phyloP scores from a whole-genome alignment of 2,113 vertebrate species.

The Oreochromis spilurus region DNA sequence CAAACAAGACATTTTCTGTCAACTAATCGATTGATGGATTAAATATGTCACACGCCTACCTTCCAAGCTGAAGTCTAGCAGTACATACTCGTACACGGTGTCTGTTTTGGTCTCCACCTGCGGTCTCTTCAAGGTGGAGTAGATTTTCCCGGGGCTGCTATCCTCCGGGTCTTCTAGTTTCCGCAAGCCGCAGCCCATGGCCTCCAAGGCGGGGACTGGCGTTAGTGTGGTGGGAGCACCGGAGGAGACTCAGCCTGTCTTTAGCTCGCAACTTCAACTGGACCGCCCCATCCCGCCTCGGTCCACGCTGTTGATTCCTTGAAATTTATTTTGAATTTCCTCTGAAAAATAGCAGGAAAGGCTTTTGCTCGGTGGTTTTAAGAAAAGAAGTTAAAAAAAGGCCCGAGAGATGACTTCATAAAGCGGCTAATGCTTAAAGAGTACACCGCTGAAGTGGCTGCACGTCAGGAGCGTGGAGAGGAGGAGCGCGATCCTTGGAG shows the following conservation, averaged over 20 bases:
- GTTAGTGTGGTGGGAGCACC: constrained; percentile 7
- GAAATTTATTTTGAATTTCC: background rate
- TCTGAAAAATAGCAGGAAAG: background rate
- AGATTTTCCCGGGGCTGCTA: constrained; percentile 96
- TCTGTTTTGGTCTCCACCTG: constrained; percentile 93
- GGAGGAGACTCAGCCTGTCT: background rate
- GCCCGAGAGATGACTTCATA: background rate
- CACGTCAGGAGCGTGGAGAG: constrained; percentile 21
- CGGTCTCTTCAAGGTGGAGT: constrained; percentile 92
- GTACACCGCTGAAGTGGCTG: background rate
- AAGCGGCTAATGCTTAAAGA: background rate
- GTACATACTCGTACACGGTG: constrained; percentile 86
- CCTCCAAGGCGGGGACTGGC: constrained; percentile 36
- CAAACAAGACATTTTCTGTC: background rate
- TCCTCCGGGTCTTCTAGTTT: constrained; percentile 96
- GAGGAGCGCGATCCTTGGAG: constrained; percentile 1
- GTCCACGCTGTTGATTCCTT: background rate
- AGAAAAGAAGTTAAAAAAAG: background rate
- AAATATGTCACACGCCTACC: constrained; percentile 58
- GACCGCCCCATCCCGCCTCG: constrained; percentile 41
- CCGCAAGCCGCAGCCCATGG: constrained; percentile 95
- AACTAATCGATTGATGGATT: background rate
- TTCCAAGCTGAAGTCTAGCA: constrained; percentile 95
- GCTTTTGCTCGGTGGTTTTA: background rate
- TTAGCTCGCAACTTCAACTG: background rate